A percentile compares a stretch with the other conserved stretches of the same genome.
Conservation (phyloP, 2,888 invertebrate genomes). For the Prosapia bicincta region DNA sequence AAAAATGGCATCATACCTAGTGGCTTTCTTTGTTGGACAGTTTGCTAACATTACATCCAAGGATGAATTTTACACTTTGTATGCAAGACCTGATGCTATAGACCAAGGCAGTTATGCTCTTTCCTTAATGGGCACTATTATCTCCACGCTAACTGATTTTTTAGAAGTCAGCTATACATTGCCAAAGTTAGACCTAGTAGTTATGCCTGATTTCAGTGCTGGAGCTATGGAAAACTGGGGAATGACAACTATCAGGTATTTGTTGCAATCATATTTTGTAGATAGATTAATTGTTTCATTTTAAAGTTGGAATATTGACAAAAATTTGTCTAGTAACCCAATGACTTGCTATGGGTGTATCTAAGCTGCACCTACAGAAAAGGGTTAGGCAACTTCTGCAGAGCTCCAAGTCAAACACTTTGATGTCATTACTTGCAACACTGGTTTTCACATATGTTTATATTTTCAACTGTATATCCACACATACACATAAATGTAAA, state of each 20-base stretch:
- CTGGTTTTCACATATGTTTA: too few species aligned
- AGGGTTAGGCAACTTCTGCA: too few species aligned
- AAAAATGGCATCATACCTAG: constrained; percentile 56
- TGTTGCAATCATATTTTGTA: too few species aligned
- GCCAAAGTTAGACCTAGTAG: constrained; percentile 67
- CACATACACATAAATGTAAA: too few species aligned
- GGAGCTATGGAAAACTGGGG: constrained; percentile 80
- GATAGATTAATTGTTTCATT: too few species aligned
- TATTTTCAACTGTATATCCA: too few species aligned
- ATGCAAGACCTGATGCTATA: constrained; percentile 22
- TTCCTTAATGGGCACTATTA: constrained; percentile 40
- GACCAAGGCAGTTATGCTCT: constrained; percentile 39
- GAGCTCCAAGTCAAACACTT: too few species aligned
- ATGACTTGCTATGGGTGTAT: too few species aligned
- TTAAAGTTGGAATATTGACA: too few species aligned
- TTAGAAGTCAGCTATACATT: constrained; percentile 40
- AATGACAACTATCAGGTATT: constrained; percentile 57
- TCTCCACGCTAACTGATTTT: constrained; percentile 55
- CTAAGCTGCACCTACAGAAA: too few species aligned
- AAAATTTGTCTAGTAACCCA: too few species aligned
- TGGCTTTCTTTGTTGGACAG: constrained; percentile 78
- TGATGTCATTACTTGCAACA: too few species aligned
- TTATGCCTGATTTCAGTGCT: constrained; percentile 73
- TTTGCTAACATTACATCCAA: constrained; percentile 53
- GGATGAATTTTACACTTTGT: constrained; percentile 18